These are phyloP conservation scores for Apotomis turbidana DNA, from an alignment of 2,888 invertebrate species.

Conservation along the genomic window DNA sequence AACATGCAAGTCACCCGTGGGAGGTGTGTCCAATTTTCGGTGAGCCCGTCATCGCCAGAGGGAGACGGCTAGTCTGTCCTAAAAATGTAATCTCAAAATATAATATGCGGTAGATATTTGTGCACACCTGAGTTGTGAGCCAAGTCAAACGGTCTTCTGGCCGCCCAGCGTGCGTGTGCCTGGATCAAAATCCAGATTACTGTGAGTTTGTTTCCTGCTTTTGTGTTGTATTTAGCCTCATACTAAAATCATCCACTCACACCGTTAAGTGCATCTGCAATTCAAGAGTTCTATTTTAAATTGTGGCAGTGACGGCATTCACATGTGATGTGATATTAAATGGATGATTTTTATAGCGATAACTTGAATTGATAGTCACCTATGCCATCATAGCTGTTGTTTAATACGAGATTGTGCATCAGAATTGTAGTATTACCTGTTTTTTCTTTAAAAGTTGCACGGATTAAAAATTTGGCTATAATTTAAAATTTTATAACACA, in stretches of 20 bases:
- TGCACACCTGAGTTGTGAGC: constrained; percentile 69
- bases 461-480: too few species aligned
- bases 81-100: constrained; percentile 73
- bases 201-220: constrained; percentile 58
- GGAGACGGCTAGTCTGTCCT: constrained; percentile 58
- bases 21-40: constrained; percentile 47
- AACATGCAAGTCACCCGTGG: constrained; percentile 42
- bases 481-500: too few species aligned
- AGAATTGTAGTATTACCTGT: too few species aligned
- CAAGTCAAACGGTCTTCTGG: constrained; percentile 67
- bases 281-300: neutral
- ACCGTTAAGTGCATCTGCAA: neutral
- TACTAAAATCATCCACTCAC: neutral
- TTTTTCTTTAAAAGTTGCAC: too few species aligned
- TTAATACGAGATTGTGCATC: too few species aligned
- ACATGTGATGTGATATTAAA: neutral
- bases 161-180: constrained; percentile 56
- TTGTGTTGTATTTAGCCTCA: neutral
- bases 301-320: neutral
- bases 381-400: too few species aligned
- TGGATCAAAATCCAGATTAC: constrained; percentile 52
- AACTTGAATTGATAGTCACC: neutral
- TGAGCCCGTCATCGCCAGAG: constrained; percentile 49
- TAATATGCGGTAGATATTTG: constrained; percentile 71
- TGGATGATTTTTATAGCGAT: neutral